Conservation (phyloP, 1,140 invertebrate genomes). For the Meloidogyne chitwoodi region DNA sequence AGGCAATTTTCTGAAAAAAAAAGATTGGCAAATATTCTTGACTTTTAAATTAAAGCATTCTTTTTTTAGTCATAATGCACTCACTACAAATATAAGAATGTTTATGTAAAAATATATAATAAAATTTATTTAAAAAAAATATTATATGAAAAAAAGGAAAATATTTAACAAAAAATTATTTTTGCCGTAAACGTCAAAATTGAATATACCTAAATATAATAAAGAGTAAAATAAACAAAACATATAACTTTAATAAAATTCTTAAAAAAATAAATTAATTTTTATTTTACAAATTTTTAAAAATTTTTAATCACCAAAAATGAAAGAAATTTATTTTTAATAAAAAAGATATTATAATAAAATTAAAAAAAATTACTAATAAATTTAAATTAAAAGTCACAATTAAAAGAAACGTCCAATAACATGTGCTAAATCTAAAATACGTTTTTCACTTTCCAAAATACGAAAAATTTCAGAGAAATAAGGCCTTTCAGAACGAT, state of each 20-base stretch:
- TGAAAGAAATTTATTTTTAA: too few species aligned
- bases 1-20: not conserved
- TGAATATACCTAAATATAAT: too few species aligned
- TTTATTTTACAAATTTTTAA: too few species aligned
- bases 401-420: slow-evolving; percentile 10
- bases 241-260: too few species aligned
- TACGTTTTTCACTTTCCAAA: slow-evolving; percentile 9
- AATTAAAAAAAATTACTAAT: too few species aligned
- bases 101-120: not conserved
- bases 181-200: too few species aligned
- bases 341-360: not conserved
- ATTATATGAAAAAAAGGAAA: not conserved
- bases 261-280: too few species aligned
- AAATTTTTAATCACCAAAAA: too few species aligned
- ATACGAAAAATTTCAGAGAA: slow-evolving; percentile 6
- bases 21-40: not conserved
- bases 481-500: not conserved
- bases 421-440: slow-evolving; percentile 8
- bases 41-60: not conserved
- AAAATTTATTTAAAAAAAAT: not conserved
- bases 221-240: too few species aligned
- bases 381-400: not conserved
- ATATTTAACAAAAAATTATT: too few species aligned
- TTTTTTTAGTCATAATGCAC: too few species aligned
- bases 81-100: too few species aligned